A percentile compares a stretch with the other conserved stretches of the same genome.
phyloP scores from a whole-genome alignment of 2,888 invertebrate genomes.

The Antitype chi region DNA sequence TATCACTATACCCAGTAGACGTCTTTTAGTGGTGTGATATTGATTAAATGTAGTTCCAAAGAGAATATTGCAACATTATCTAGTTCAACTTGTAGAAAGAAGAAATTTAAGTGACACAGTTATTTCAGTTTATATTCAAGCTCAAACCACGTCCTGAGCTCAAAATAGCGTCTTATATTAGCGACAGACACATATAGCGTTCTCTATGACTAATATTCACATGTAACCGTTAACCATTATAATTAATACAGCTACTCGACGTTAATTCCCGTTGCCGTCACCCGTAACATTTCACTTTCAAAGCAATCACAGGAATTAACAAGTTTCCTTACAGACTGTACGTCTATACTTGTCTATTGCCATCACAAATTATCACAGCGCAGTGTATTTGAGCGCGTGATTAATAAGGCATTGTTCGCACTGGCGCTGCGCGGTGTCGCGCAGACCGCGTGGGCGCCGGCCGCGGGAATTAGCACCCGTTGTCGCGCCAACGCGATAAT shows the following conservation, averaged over 20 bases:
- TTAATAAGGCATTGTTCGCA: constrained; percentile 66
- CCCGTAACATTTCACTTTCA: constrained; percentile 55
- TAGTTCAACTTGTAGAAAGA: neutral
- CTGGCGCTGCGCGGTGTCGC: constrained; percentile 11
- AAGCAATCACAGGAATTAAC: constrained; percentile 61
- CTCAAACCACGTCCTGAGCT: neutral
- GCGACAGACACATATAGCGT: neutral
- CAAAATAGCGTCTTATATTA: constrained; percentile 18
- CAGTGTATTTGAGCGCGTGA: constrained; percentile 54
- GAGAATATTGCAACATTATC: neutral
- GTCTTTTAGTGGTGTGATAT: neutral
- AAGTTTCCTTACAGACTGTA: constrained; percentile 52
- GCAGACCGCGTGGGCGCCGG: constrained; percentile 61
- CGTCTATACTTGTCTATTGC: constrained; percentile 14
- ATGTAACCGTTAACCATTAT: constrained; percentile 50
- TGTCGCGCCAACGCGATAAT: constrained; percentile 66
- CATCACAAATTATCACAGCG: constrained; percentile 42
- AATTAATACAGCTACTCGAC: constrained; percentile 34
- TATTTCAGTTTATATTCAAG: neutral
- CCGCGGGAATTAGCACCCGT: constrained; percentile 55
- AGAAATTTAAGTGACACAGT: no score
- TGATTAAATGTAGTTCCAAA: neutral
- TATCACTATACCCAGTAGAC: no score
- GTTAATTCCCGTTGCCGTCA: constrained; percentile 31
- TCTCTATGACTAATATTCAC: constrained; percentile 32